Base-by-base conservation (phyloP, 2,797 vertebrate species). In the Danionella dracula region DNA sequence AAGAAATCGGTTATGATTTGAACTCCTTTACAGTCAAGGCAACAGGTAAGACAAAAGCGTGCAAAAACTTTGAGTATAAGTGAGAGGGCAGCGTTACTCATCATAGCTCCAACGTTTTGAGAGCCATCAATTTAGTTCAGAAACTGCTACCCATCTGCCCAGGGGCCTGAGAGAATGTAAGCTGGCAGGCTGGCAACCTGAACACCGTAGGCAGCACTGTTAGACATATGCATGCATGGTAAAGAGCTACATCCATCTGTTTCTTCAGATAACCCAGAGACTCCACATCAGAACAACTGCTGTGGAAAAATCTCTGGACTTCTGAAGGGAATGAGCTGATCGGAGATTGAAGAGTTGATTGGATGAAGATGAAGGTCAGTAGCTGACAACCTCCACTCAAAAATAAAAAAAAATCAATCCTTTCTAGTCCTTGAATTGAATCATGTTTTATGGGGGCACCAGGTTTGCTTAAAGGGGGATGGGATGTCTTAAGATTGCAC, bases 141-240 rank as follows among this genome's bases (percentile, higher is more conserved):
- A 60, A 53, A 51, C 6, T 60, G 20, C 21, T 20, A 49, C 53
- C 45, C 74, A 66, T 66, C 66, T 72, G 61, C 61, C 56, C 55
- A 13, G 1, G 44, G 55, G 66, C 50, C 68, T 37, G 23, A 56
- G 42, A 41, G 55, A 72, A 31, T 4, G 21, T 38, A 38, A 35
- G 53, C 44, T 59, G 15, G 44, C 23, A 41, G 19, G 5, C 46
- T 35, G 13, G 23, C 23, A 27, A 3, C 23, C 6, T 27, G 23
- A 27, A 27, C 23, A 27, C 23, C 6, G 23, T 6, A 6, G 34
- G 46, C 32, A 13, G 20, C 23, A 15, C 45, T 61, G 54, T 46
- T 35, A 54, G 35, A 59, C 4, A 2, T 38, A 29, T 21, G 56
- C 35, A 46, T 7, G 38, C 40, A 59, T 38, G 38, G 46, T 46